phyloP scores from a whole-genome alignment of 2,888 invertebrate species.

The Meta bourneti region DNA sequence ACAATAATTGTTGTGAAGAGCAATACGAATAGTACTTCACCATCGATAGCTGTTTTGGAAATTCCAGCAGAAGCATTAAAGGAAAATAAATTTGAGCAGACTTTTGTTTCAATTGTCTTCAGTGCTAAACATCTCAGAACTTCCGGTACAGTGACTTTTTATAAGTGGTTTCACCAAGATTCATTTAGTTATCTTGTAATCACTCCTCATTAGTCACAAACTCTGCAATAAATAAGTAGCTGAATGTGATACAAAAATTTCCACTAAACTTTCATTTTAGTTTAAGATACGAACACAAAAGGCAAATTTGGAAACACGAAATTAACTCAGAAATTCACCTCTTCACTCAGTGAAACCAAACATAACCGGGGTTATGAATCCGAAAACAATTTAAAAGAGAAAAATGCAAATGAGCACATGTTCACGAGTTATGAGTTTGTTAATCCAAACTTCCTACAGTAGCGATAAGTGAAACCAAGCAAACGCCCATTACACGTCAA shows the following conservation, averaged over 20 bases:
- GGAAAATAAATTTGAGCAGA: too few relatives aligned
- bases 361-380: background rate
- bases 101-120: too few relatives aligned
- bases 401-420: background rate
- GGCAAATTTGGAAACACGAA: background rate
- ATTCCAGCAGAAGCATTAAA: too few relatives aligned
- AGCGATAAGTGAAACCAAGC: background rate
- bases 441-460: background rate
- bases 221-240: background rate
- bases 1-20: too few relatives aligned
- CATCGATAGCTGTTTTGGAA: too few relatives aligned
- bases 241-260: background rate
- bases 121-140: too few relatives aligned
- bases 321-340: too few relatives aligned
- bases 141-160: too few relatives aligned
- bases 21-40: too few relatives aligned
- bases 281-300: background rate
- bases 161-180: background rate
- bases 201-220: background rate
- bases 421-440: background rate
- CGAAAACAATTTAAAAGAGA: background rate
- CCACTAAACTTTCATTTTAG: background rate
- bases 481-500: background rate
- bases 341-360: background rate
- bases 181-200: background rate